Evolutionary conservation across 1,140 invertebrate genomes (phyloP), one percentile per base, ranked within the genome.

Genomic region (Drosophila funebris): DNA sequence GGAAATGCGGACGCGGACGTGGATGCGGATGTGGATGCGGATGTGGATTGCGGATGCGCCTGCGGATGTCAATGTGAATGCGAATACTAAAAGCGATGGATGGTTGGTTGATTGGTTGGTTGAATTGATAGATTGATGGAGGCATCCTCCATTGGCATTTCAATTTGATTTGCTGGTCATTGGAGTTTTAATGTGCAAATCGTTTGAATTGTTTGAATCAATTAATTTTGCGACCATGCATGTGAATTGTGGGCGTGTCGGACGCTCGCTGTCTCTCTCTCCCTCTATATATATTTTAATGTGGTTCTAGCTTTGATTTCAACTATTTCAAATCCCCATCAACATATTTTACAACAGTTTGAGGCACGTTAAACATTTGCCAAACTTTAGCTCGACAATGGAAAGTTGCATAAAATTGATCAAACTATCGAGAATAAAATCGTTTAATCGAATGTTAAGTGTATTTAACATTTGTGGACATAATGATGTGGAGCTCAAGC

Each of bases 121-220:
- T n/a, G 5, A 14, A 18, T n/a, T n/a, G 11, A 13, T 36, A 11
- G 20, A 50, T 11, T 1, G 24, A 18, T 31, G 27, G 13, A 48
- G 36, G 24, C 37, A 31, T 29, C 11, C 27, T 22, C 44, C 52
- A 77, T 68, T 82, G 78, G 78, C 73, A 73, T 78, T 81, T 82
- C 78, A 81, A 81, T 82, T 81, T 82, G 78, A 81, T 81, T 82
- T 81, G 78, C 52, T 56, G 61, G 62, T 57, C 72, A 62, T 41
- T 37, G 29, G 29, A 64, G 44, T 72, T 72, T 72, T 67, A 72
- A 72, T 72, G 69, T 44, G 69, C 69, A 72, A 72, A 72, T 72
- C 69, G 69, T 72, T 72, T 67, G 53, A 72, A 72, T 72, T 67
- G 62, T 67, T 72, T 66, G 53, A 72, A 67, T 72, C 69, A 67